Percentiles rank a stretch among this genome's conserved stretches.
Evolutionary conservation across 1,140 invertebrate genomes (phyloP).

Genomic region (Monomorium pharaonis): DNA sequence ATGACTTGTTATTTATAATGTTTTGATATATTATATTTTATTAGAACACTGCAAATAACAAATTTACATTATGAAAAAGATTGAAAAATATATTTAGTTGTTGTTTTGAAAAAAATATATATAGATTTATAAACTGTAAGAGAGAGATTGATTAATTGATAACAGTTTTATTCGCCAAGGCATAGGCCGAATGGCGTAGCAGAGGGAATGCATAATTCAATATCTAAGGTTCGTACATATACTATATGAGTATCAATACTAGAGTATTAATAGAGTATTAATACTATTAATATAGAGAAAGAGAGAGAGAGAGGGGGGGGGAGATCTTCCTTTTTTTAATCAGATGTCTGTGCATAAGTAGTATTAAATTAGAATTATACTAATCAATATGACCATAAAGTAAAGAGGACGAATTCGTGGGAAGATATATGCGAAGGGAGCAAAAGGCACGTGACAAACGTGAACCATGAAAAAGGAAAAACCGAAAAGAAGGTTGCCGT

Average conservation of each 20-base stretch:
- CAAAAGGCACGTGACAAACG: constrained; percentile 64
- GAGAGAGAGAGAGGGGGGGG: no score
- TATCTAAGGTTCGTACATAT: no score
- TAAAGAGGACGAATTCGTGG: background rate
- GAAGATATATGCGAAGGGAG: background rate
- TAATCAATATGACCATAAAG: background rate
- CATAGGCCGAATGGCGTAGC: no score
- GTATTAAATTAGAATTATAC: background rate
- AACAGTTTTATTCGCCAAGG: no score
- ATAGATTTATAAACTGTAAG: background rate
- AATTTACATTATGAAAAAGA: background rate
- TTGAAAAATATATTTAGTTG: background rate
- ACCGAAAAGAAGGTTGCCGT: background rate
- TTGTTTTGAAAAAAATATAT: background rate
- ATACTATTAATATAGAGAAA: no score
- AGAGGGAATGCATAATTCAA: no score
- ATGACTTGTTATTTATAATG: background rate
- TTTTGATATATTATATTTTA: background rate
- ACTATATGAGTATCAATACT: no score
- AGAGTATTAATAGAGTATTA: no score
- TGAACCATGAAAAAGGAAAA: constrained; percentile 46
- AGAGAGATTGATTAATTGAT: no score
- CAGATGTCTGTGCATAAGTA: background rate
- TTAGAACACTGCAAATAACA: background rate
- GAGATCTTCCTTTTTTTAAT: background rate